A percentile compares a stretch with the other conserved stretches of the same genome.
Evolutionary conservation across 2,888 invertebrate genomes (phyloP).

Genomic region (Cerastoderma edule): DNA sequence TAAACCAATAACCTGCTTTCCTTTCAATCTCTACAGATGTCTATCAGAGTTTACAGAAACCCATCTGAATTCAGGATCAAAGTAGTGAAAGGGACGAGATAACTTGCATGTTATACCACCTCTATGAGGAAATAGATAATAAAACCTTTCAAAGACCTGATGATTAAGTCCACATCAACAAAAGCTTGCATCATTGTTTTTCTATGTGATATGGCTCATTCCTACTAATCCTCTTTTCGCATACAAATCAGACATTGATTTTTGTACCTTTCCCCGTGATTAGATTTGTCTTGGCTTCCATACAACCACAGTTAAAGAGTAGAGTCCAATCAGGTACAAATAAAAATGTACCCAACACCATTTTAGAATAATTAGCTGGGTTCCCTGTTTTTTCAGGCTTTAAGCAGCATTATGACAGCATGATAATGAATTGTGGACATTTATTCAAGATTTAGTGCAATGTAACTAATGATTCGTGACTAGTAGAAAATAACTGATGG

Average conservation of each 20-base stretch:
- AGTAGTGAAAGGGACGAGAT: no score
- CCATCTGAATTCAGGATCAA: no score
- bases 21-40: no score
- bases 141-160: slow-evolving; percentile 18
- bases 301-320: not conserved
- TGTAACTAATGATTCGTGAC: no score
- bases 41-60: no score
- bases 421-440: no score
- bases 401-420: no score
- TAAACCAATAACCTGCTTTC: no score
- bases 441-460: no score
- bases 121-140: slow-evolving; percentile 20
- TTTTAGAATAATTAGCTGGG: slow-evolving; percentile 3
- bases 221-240: slow-evolving; percentile 16
- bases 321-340: slow-evolving; percentile 10
- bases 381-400: no score
- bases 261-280: not conserved
- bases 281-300: not conserved
- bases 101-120: slow-evolving; percentile 7
- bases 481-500: no score
- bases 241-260: slow-evolving; percentile 22
- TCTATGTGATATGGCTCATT: slow-evolving; percentile 22
- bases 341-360: not conserved
- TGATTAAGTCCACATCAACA: slow-evolving; percentile 20
- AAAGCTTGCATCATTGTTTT: slow-evolving; percentile 20